Conservation (phyloP, 1,140 invertebrate species). For the Lerema accius region DNA sequence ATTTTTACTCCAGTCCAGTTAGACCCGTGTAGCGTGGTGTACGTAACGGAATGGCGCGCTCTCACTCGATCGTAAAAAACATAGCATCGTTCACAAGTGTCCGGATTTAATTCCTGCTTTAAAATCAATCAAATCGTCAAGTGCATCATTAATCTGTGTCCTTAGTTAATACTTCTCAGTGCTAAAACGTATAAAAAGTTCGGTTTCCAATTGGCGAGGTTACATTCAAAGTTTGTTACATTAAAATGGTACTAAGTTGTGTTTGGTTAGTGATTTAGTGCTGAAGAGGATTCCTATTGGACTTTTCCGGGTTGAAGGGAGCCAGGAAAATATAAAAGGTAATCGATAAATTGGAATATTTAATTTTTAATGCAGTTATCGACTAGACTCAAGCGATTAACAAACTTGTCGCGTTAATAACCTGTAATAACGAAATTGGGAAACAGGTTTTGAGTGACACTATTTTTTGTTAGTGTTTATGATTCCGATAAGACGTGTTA, state of each 20-base stretch:
- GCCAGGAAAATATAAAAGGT: constrained; percentile 24
- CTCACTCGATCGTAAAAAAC: constrained; percentile 54
- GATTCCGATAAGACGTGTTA: constrained; percentile 23
- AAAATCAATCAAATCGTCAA: too few species aligned
- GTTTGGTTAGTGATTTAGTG: constrained; percentile 39
- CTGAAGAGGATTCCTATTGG: constrained; percentile 41
- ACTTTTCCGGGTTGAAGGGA: constrained; percentile 34
- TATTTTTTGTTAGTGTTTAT: constrained; percentile 16
- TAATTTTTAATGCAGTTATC: neutral
- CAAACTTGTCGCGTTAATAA: constrained; percentile 13
- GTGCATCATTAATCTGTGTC: constrained; percentile 23
- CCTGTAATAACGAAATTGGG: constrained; percentile 19
- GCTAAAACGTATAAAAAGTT: constrained; percentile 24
- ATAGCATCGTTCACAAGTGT: constrained; percentile 41
- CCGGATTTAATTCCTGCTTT: constrained; percentile 35
- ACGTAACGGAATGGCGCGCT: constrained; percentile 48
- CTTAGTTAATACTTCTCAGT: constrained; percentile 16
- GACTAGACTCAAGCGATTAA: neutral
- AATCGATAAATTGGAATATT: constrained; percentile 1
- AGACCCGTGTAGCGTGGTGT: constrained; percentile 43
- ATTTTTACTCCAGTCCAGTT: constrained; percentile 73
- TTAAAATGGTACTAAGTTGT: constrained; percentile 38
- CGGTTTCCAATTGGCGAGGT: constrained; percentile 31
- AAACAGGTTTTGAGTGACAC: constrained; percentile 23
- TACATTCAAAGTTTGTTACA: constrained; percentile 37